These are phyloP conservation scores for Seira sanloemensis DNA, from an alignment of 2,888 invertebrate species.

Conservation along the genomic window DNA sequence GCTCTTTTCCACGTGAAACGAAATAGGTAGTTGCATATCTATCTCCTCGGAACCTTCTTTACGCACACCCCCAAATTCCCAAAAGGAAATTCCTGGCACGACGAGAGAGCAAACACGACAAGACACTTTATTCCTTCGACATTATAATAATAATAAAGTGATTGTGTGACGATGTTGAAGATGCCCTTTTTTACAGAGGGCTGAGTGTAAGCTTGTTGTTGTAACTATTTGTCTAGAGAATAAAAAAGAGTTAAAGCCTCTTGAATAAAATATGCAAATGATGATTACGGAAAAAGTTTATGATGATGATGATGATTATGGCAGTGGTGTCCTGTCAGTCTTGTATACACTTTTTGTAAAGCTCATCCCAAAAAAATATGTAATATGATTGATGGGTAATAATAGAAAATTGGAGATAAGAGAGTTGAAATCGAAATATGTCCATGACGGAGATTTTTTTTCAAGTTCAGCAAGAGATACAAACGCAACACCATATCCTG, in stretches of 20 bases:
- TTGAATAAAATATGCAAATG: conserved; percentile 32
- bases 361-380: neutral
- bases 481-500: neutral
- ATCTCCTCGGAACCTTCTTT: neutral
- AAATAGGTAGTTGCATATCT: no score
- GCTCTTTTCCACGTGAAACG: no score
- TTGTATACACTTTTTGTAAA: neutral
- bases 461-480: neutral
- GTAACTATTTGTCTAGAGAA: conserved; percentile 24
- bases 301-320: conserved; percentile 17
- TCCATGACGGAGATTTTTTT: neutral
- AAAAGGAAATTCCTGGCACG: neutral
- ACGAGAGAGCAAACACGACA: neutral
- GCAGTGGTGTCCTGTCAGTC: conserved; percentile 26
- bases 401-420: conserved; percentile 54
- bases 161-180: neutral
- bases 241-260: neutral
- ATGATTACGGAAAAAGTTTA: conserved; percentile 22
- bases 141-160: neutral
- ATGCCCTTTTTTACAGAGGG: neutral
- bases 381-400: conserved; percentile 59
- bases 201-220: neutral
- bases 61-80: neutral
- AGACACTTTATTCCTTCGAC: neutral
- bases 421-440: conserved; percentile 29